Percentiles rank a stretch among this genome's conserved stretches.
Conservation (phyloP, 2,113 vertebrate species). For the cattle (Bos taurus) region DNA sequence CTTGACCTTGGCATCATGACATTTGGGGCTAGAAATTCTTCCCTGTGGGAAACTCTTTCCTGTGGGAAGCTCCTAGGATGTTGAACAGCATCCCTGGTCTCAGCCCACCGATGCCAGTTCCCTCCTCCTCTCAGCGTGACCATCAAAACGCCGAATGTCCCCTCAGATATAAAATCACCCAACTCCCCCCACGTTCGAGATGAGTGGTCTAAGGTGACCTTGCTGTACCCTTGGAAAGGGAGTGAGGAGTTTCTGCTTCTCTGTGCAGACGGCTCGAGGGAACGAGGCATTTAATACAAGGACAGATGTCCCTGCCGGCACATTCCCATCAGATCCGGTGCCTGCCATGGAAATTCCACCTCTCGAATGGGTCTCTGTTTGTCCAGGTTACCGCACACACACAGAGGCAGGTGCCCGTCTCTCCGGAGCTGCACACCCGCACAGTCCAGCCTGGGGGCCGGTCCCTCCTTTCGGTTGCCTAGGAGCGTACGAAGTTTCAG, state of each 20-base stretch:
- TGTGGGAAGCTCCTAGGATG: not conserved
- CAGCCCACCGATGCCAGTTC: not conserved
- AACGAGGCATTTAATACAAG: fast-evolving
- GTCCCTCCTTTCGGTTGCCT: not conserved
- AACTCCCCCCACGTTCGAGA: not conserved
- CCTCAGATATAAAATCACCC: not conserved
- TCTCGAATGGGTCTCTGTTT: conserved; percentile 41
- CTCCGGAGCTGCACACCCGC: not conserved
- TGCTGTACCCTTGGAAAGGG: not conserved
- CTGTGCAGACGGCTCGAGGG: not conserved
- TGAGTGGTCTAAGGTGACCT: not conserved
- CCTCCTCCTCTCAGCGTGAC: not conserved
- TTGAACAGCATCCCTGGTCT: not conserved
- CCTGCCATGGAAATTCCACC: not conserved
- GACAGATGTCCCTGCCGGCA: not conserved
- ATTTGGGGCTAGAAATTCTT: fast-evolving
- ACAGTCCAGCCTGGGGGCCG: not conserved
- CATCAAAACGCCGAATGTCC: too few relatives aligned
- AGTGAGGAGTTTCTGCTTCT: not conserved
- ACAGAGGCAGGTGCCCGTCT: not conserved
- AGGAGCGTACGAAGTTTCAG: not conserved
- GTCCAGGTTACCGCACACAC: not conserved
- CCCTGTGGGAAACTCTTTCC: not conserved
- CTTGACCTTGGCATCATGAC: fast-evolving
- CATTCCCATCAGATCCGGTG: not conserved